These are phyloP conservation scores for Phallusia fumigata DNA, from an alignment of 23 tunicate genomes.

Conservation along the genomic window DNA sequence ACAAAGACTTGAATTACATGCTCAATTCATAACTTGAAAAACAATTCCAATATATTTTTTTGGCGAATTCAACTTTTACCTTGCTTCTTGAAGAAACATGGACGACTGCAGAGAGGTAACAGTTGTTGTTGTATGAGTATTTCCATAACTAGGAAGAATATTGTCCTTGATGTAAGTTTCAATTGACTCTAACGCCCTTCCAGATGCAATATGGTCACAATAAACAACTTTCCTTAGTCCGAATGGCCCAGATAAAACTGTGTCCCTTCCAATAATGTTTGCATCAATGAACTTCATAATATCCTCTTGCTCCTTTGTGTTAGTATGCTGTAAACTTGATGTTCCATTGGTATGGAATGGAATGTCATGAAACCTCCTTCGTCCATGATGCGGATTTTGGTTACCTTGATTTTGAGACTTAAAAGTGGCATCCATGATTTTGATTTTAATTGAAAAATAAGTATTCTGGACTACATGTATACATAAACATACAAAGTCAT, in stretches of 20 bases:
- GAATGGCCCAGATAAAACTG: conserved; percentile 66
- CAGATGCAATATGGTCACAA: conserved; percentile 96
- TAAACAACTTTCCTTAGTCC: conserved; percentile 74
- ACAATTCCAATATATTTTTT: too few species aligned
- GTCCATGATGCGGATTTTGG: not conserved
- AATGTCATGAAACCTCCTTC: conserved; percentile 48
- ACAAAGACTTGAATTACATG: too few species aligned
- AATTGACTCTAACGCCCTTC: conserved; percentile 68
- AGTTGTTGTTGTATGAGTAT: conserved; percentile 94
- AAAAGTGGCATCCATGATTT: conserved; percentile 9
- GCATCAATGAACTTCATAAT: conserved; percentile 47
- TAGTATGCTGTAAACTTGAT: not conserved
- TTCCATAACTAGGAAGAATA: conserved; percentile 88
- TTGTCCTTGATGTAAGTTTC: conserved; percentile 76
- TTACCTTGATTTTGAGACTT: not conserved
- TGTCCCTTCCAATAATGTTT: conserved; percentile 79
- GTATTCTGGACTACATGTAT: not conserved
- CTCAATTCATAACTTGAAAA: too few species aligned
- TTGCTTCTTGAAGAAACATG: conserved; percentile 86
- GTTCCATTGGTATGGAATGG: not conserved
- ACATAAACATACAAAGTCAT: not conserved
- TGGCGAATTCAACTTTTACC: conserved; percentile 11
- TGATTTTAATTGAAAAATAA: not conserved
- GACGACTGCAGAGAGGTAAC: conserved; percentile 90
- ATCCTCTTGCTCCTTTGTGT: conserved; percentile 13